Conservation (phyloP, 2,888 invertebrate genomes). For the Eristalis tenax region DNA sequence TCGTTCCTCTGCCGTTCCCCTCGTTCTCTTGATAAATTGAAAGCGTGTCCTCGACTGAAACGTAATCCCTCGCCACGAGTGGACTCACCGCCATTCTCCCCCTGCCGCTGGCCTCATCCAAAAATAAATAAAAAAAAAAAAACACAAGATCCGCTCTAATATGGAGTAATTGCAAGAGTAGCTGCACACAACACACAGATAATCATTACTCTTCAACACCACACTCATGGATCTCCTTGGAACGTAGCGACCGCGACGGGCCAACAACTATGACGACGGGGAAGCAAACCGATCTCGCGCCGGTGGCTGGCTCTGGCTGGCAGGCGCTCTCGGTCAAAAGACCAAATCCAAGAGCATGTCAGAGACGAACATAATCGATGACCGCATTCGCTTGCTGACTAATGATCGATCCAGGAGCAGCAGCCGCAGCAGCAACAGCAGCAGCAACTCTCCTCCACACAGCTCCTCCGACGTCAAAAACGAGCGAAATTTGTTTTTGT, state of each 20-base stretch:
- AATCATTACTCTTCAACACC: conserved; percentile 72
- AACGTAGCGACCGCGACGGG: background rate
- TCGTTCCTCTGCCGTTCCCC: conserved; percentile 59
- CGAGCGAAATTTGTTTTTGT: conserved; percentile 69
- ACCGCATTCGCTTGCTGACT: conserved; percentile 69
- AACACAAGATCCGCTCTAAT: conserved; percentile 54
- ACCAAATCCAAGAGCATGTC: conserved; percentile 64
- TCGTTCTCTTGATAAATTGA: conserved; percentile 61
- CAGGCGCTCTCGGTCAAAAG: conserved; percentile 64
- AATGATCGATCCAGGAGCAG: conserved; percentile 70
- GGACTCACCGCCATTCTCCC: background rate
- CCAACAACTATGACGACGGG: background rate
- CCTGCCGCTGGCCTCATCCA: background rate
- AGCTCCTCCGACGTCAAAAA: conserved; percentile 64
- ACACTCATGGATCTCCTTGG: conserved; percentile 61
- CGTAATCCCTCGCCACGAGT: conserved; percentile 38
- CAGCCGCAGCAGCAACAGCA: conserved; percentile 45
- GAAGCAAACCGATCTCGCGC: conserved; percentile 9
- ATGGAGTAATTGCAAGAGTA: conserved; percentile 69
- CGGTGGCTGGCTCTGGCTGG: background rate
- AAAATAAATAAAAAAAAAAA: conserved; percentile 12
- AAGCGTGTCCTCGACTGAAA: conserved; percentile 67
- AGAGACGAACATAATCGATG: conserved; percentile 70
- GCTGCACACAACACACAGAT: conserved; percentile 65
- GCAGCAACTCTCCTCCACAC: background rate